Evolutionary conservation across 2,113 vertebrate genomes (phyloP).

Genomic region (Percopsis transmontana): DNA sequence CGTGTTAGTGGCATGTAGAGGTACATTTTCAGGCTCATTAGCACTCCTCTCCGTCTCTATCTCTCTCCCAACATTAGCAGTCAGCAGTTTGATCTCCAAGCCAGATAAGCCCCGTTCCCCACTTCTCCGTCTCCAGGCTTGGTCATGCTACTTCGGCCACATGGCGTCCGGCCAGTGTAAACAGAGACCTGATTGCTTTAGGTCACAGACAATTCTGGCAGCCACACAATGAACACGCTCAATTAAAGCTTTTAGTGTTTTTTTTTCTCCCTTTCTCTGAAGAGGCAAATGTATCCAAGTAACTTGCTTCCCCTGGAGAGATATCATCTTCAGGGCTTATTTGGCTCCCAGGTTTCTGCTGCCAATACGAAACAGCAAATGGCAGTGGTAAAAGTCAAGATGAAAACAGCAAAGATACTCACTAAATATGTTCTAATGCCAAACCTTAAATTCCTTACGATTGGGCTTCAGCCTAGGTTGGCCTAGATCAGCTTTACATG

Average conservation of each 20-base stretch:
- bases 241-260: constrained; percentile 53
- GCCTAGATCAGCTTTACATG: not conserved
- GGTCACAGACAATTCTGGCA: constrained; percentile 54
- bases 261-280: constrained; percentile 21
- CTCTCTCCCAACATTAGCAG: constrained; percentile 27
- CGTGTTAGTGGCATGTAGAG: constrained; percentile 38
- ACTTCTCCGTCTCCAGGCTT: constrained; percentile 46
- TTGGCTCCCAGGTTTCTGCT: constrained; percentile 26
- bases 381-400: constrained; percentile 25
- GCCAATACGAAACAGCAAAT: constrained; percentile 21
- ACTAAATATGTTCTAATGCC: not conserved
- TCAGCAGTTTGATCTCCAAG: constrained; percentile 50
- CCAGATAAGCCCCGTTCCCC: constrained; percentile 55
- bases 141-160: constrained; percentile 62
- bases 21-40: constrained; percentile 69
- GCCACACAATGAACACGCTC: constrained; percentile 48
- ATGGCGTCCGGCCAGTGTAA: constrained; percentile 61
- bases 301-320: constrained; percentile 34
- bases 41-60: constrained; percentile 40
- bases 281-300: constrained; percentile 54
- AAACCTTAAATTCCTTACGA: not conserved
- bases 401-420: constrained; percentile 21
- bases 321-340: constrained; percentile 42
- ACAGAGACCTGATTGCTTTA: constrained; percentile 59
- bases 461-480: not conserved